These are phyloP conservation scores for Atta colombica DNA, from an alignment of 1,140 invertebrate genomes.

Conservation along the genomic window DNA sequence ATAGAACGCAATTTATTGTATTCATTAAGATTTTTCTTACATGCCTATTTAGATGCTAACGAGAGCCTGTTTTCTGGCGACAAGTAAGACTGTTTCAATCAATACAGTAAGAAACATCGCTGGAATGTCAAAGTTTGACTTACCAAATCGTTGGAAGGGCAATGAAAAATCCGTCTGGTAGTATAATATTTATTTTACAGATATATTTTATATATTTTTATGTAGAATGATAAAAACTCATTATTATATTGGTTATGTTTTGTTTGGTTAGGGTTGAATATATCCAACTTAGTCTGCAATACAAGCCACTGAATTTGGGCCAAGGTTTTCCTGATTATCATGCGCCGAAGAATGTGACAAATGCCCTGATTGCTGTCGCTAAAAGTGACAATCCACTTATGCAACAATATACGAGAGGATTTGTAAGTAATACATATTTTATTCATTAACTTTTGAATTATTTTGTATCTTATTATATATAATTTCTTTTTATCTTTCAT, in stretches of 20 bases:
- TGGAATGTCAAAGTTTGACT: slow-evolving; percentile 85
- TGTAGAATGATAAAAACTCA: slow-evolving; percentile 9
- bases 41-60: slow-evolving; percentile 70
- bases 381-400: slow-evolving; percentile 91
- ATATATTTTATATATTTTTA: background rate
- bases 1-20: background rate
- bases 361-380: slow-evolving; percentile 91
- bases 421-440: slow-evolving; percentile 88
- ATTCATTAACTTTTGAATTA: slow-evolving; percentile 6
- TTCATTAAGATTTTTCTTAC: background rate
- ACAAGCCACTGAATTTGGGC: slow-evolving; percentile 97
- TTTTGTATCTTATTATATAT: background rate
- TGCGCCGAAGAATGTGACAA: slow-evolving; percentile 93
- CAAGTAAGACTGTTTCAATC: slow-evolving; percentile 43
- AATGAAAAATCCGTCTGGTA: slow-evolving; percentile 88
- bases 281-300: slow-evolving; percentile 93
- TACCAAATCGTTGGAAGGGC: slow-evolving; percentile 85
- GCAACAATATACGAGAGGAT: slow-evolving; percentile 97
- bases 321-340: slow-evolving; percentile 99
- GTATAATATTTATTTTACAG: slow-evolving; percentile 9
- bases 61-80: slow-evolving; percentile 54
- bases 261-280: slow-evolving; percentile 95
- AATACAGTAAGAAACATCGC: slow-evolving; percentile 62
- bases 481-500: background rate
- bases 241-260: slow-evolving; percentile 61